phyloP scores from a whole-genome alignment of 1,140 invertebrate species.

The Diprion similis region DNA sequence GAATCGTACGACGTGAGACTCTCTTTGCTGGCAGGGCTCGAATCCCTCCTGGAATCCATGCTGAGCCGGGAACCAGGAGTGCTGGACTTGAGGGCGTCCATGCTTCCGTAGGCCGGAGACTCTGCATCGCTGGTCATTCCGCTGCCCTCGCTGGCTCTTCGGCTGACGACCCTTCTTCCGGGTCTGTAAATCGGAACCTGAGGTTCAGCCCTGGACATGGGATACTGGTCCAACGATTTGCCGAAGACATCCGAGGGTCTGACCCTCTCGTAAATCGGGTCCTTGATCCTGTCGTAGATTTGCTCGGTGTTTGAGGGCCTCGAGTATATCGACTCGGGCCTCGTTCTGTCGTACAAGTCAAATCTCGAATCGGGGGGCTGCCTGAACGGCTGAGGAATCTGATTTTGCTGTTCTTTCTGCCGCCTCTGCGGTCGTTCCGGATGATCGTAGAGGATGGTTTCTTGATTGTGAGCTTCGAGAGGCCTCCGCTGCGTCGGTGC shows the following conservation, averaged over 20 bases:
- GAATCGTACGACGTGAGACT: constrained; percentile 71
- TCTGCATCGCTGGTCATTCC: constrained; percentile 53
- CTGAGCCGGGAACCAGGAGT: constrained; percentile 53
- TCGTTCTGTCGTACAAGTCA: constrained; percentile 45
- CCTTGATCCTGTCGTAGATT: constrained; percentile 56
- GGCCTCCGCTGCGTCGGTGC: constrained; percentile 24
- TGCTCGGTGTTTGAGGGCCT: constrained; percentile 48
- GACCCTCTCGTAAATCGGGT: constrained; percentile 54
- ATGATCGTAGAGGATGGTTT: constrained; percentile 16
- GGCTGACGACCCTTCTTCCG: constrained; percentile 46
- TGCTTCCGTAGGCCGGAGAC: constrained; percentile 48
- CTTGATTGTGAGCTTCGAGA: constrained; percentile 11
- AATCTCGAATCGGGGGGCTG: constrained; percentile 6
- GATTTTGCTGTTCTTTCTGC: constrained; percentile 18
- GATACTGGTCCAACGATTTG: constrained; percentile 48
- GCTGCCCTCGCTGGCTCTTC: constrained; percentile 64
- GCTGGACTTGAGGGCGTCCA: constrained; percentile 43
- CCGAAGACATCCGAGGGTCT: constrained; percentile 40
- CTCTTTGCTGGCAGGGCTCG: constrained; percentile 69
- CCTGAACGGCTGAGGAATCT: constrained; percentile 31
- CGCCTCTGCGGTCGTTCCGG: constrained; percentile 20
- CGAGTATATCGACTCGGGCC: constrained; percentile 48
- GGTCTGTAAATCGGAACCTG: constrained; percentile 62
- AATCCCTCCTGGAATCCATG: constrained; percentile 64
- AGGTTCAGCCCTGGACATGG: constrained; percentile 58